Conservation (phyloP, 2,113 vertebrate species). For the Camelus dromedarius region DNA sequence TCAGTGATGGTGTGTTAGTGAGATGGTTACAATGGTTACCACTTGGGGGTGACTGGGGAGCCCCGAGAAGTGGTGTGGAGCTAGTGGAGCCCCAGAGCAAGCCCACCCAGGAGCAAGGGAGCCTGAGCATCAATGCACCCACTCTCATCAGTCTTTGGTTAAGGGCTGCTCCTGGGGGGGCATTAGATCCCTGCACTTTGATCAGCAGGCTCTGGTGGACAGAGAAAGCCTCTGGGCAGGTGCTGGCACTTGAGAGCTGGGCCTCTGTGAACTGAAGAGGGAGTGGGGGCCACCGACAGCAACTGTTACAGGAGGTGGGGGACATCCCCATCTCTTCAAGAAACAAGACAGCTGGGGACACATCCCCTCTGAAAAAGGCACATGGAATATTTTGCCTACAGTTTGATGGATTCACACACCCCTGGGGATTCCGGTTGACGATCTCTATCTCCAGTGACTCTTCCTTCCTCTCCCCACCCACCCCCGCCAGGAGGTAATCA, state of each 20-base stretch:
- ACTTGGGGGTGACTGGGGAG: neutral
- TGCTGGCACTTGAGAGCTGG: rapidly evolving
- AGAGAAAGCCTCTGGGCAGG: neutral
- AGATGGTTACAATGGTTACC: neutral
- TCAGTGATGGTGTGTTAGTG: no score
- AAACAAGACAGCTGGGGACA: neutral
- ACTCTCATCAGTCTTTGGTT: rapidly evolving
- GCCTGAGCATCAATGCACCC: rapidly evolving
- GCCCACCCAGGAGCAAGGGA: neutral
- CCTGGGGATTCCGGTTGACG: neutral
- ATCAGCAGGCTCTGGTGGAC: neutral
- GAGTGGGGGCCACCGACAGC: neutral
- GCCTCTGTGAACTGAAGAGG: neutral
- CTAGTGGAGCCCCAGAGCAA: neutral
- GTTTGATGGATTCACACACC: neutral
- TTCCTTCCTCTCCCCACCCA: no score
- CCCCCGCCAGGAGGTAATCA: neutral
- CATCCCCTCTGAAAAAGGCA: neutral
- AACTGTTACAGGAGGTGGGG: neutral
- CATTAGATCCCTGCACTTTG: neutral
- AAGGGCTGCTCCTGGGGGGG: neutral
- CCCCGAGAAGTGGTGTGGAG: neutral
- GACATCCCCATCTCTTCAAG: neutral
- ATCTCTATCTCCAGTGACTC: neutral
- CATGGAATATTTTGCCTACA: neutral